A percentile compares a stretch with the other conserved stretches of the same genome.
Conservation (phyloP, 2,797 vertebrate genomes). For the Onychomys arenicola region DNA sequence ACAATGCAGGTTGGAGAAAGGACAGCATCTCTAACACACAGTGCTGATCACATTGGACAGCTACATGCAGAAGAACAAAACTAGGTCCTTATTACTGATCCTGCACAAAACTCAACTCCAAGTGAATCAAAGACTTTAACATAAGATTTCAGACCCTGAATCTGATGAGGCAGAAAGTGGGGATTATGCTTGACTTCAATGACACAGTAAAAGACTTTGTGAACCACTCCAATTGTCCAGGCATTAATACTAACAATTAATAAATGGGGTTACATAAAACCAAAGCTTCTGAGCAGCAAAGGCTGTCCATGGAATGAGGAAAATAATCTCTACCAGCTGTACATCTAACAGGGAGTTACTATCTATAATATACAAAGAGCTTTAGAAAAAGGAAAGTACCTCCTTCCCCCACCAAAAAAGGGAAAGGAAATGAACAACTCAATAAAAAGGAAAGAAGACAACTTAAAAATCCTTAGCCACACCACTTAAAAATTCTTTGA, state of each 20-base stretch:
- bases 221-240: not conserved
- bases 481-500: not conserved
- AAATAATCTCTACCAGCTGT: not conserved
- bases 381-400: not conserved
- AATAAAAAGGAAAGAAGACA: not conserved
- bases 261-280: not conserved
- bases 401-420: no score
- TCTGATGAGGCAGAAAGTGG: not conserved
- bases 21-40: not conserved
- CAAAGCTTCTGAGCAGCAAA: not conserved
- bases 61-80: not conserved
- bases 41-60: not conserved
- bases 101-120: not conserved
- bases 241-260: not conserved
- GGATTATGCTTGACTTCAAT: not conserved
- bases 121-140: not conserved
- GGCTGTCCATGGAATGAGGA: not conserved
- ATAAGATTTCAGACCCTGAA: not conserved
- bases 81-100: not conserved
- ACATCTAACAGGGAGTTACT: not conserved
- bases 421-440: not conserved
- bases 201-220: not conserved
- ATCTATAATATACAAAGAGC: not conserved
- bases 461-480: not conserved
- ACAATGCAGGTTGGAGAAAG: not conserved